Base-by-base conservation (phyloP, 2,888 invertebrate species). In the Epistrophe eligans region DNA sequence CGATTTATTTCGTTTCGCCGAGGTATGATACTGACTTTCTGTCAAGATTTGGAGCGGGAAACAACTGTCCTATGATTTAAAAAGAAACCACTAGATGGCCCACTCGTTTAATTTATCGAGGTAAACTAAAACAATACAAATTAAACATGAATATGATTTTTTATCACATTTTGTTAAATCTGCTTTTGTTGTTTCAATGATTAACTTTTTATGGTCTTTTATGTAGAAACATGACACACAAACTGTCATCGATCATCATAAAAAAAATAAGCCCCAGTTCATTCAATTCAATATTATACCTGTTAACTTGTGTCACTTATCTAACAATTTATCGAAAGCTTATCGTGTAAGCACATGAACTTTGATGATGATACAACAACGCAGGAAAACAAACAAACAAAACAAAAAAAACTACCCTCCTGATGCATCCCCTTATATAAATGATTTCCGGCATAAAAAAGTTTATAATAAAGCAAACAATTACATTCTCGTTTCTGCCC, bases 241-340 rank as follows among this genome's bases (percentile, higher is more conserved):
- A 24, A 35, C n/a, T 66, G 11, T 64, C 28, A 64, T 67, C 66
- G 35, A 67, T 67, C 66, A 67, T 67, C 66, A 48, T 50, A 67
- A 35, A 43, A 67, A 35, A 66, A 10, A 35, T 9, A 19, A 17
- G 3, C 50, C 50, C 17, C 32, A 35, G 13, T 15, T 28, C 15
- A 50, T 35, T 35, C 2, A 48, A 66, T 48, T 50, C 17, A 67
- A 50, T 50, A 52, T 64, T 50, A 52, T 64, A 66, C 64, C 71
- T 58, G 77, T 32, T 72, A 55, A 72, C 66, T 58, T 55, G 55
- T 72, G 55, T 67, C 77, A 83, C 77, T 83, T 84, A 79, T 79
- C 84, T 45, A 43, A 43, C 74, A 71, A 76, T 76, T 76, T 84
- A 84, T 79, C 71, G 79, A 72, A 84, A 79, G 79, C 70, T 79